Evolutionary conservation across 2,113 vertebrate species (phyloP), one percentile per base, ranked within the genome.

Genomic region (Potamarius usumacintae): DNA sequence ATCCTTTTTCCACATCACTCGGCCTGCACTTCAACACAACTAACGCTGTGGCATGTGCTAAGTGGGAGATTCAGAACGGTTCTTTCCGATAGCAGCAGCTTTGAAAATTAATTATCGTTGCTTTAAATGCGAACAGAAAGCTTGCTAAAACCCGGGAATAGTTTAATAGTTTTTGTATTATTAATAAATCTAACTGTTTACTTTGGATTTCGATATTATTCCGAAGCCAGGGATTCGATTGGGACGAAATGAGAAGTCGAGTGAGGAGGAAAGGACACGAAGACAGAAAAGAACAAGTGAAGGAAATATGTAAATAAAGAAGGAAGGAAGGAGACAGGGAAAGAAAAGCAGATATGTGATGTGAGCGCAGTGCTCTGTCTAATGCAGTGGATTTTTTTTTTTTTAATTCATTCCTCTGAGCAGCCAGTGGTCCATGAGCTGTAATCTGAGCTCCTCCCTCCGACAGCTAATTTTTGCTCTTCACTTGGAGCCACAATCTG

Each of bases 91-190:
- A 96, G 96, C 90, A 94, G 76, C 52, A 96, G 97, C 97, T 67
- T 67, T 48, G 57, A 77, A 77, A 48, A 50, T 77, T 8, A 34
- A 85, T 48, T 25, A 72, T 58, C 15, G 27, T 17, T 96, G 96
- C 96, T 97, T 97, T 95, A 81, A 48, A 76, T 96, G 97, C 97
- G 97, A 97, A 96, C 97, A 96, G 98, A 98, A 93, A 98, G 98
- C 98, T 94, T 96, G 96, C 96, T 93, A 93, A 79, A 79, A 94
- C 55, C 9, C 12, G 1, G 1, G 9, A 48, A 50, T 48, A 50
- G 42, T 50, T 74, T n/a, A 53, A 27, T 78, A 78, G 52, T 7
- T 82, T 82, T 82, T 82, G 30, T 82, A 81, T 10, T 42, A 25
- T 62, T 48, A 20, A 82, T 42, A 62, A 62, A 62, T 82, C 34